phyloP scores from a whole-genome alignment of 2,888 invertebrate genomes.

The Thymelicus lineola region DNA sequence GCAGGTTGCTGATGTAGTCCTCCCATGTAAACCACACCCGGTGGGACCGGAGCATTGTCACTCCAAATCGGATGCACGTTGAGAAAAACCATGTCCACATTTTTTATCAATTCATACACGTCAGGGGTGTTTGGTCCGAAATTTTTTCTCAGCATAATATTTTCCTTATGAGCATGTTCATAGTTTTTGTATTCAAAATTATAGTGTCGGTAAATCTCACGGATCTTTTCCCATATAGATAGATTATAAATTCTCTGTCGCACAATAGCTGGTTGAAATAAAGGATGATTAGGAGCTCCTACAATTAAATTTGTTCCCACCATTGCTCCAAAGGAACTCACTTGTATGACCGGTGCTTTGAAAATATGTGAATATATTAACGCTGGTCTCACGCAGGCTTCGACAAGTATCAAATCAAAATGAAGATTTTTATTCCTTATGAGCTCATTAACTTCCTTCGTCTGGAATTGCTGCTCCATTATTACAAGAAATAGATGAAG shows the following conservation, averaged over 20 bases:
- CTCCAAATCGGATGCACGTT: conserved; percentile 62
- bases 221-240: conserved; percentile 50
- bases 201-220: conserved; percentile 42
- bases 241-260: conserved; percentile 49
- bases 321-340: conserved; percentile 53
- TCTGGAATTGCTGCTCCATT: conserved; percentile 13
- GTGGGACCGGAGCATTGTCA: conserved; percentile 56
- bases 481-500: not conserved
- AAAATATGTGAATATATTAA: conserved; percentile 48
- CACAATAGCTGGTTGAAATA: conserved; percentile 44
- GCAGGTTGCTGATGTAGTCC: conserved; percentile 57
- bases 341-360: conserved; percentile 51
- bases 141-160: not conserved
- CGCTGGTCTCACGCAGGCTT: conserved; percentile 46
- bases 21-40: conserved; percentile 61
- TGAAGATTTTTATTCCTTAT: conserved; percentile 6
- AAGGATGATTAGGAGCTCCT: conserved; percentile 47
- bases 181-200: conserved; percentile 1
- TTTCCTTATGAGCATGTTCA: not conserved
- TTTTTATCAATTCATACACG: conserved; percentile 46
- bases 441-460: conserved; percentile 3
- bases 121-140: conserved; percentile 43
- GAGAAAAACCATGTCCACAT: conserved; percentile 63
- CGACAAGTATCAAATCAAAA: conserved; percentile 55
- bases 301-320: conserved; percentile 40